phyloP scores from a whole-genome alignment of 2,797 vertebrate genomes.

The Sebastes vulpes region DNA sequence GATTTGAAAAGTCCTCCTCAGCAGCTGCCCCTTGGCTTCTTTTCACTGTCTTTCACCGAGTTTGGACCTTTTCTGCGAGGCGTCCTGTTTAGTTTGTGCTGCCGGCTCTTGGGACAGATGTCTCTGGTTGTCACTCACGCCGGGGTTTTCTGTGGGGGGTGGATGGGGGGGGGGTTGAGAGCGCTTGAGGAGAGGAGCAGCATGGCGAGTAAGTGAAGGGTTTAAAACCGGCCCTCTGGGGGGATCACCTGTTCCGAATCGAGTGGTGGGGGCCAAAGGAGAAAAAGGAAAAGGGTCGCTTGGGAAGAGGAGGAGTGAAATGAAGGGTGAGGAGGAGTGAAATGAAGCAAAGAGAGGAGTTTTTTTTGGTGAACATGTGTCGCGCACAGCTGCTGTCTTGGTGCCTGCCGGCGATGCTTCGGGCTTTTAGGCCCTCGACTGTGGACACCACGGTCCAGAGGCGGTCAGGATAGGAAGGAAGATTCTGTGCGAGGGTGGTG shows the following conservation, averaged over 20 bases:
- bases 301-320: slow-evolving; percentile 32
- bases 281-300: slow-evolving; percentile 6
- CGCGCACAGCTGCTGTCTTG: slow-evolving; percentile 71
- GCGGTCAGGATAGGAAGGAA: slow-evolving; percentile 22
- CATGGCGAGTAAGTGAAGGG: slow-evolving; percentile 64
- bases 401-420: slow-evolving; percentile 51
- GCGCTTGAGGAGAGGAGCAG: slow-evolving; percentile 33
- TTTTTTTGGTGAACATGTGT: slow-evolving; percentile 74
- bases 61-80: slow-evolving; percentile 16
- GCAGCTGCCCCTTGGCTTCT: slow-evolving; percentile 12
- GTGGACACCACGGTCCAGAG: slow-evolving; percentile 16
- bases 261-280: slow-evolving; percentile 22
- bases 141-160: neutral
- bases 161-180: neutral
- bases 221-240: slow-evolving; percentile 63
- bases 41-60: neutral
- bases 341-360: slow-evolving; percentile 66
- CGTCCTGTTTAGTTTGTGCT: slow-evolving; percentile 17
- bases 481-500: neutral
- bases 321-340: slow-evolving; percentile 54
- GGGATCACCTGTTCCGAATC: slow-evolving; percentile 64
- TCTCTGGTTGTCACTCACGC: slow-evolving; percentile 48
- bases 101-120: slow-evolving; percentile 65
- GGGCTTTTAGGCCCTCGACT: slow-evolving; percentile 44
- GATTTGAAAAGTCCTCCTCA: slow-evolving; percentile 21